Base-by-base conservation (phyloP, 2,113 vertebrate genomes). In the Chlamydotis undulata region DNA sequence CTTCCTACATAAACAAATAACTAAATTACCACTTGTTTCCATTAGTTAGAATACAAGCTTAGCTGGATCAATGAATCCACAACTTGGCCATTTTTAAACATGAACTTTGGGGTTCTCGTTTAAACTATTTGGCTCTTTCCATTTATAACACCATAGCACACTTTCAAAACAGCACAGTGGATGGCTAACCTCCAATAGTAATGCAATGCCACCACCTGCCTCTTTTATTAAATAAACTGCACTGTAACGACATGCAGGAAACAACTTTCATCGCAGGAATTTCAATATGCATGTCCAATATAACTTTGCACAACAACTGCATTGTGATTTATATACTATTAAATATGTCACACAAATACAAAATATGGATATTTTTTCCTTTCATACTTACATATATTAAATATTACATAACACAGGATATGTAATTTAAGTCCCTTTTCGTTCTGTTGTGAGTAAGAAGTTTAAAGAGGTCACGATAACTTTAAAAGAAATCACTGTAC, bases 191-290 rank as follows among this genome's bases (percentile, higher is more conserved):
- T 63, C 19, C 43, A 56, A n/a, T 0, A 50, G 31, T 2, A 68
- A 26, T 28, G 21, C 33, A 65, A 28, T 6, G 4, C 14, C 33
- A 55, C 14, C 6, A 3, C 10, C 14, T 43, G 6, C 0, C 3
- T 3, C 12, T 31, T 57, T 23, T 31, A 71, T n/a, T 14, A 79
- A 61, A 75, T 69, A 50, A 59, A 93, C 70, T 8, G 31, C 14
- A 59, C 21, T 18, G 18, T 65, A 65, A 43, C 7, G 14, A 78
- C 14, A 50, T 10, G 31, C 17, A 93, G 31, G 60, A 22, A 87
- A 84, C 13, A 67, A 57, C 4, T 39, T n/a, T 25, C 11, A 80
- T 9, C 1, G 2, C n/a, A 76, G 18, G 8, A 68, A 83, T 60
- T 87, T 73, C 43, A 52, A 15, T 31, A 63, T 19, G 31, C 19